phyloP scores from a whole-genome alignment of 2,888 invertebrate genomes.

The Augiades crinisus region DNA sequence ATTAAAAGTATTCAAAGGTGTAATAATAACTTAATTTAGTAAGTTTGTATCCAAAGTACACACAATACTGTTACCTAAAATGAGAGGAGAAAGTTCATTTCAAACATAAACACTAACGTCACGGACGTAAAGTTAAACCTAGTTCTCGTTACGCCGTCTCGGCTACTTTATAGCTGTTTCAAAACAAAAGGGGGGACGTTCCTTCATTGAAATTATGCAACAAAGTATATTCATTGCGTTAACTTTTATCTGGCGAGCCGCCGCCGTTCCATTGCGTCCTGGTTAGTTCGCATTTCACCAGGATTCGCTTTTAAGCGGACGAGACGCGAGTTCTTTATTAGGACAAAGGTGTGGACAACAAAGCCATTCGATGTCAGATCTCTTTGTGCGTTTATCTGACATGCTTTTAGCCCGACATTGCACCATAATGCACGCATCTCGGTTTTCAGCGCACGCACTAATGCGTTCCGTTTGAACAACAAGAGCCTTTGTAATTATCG shows the following conservation, averaged over 20 bases:
- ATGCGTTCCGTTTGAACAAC: conserved; percentile 18
- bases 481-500: conserved; percentile 17
- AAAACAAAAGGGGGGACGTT: background rate
- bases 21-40: conserved; percentile 1
- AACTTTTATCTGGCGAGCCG: background rate
- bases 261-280: background rate
- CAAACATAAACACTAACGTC: conserved; percentile 13
- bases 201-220: conserved; percentile 1
- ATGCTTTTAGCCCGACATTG: conserved; percentile 13
- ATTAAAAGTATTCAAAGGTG: conserved; percentile 3
- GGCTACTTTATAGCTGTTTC: background rate
- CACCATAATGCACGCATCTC: conserved; percentile 16
- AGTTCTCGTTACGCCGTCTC: background rate
- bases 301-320: conserved; percentile 3
- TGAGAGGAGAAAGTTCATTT: conserved; percentile 17
- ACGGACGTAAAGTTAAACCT: background rate
- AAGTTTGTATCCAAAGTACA: background rate
- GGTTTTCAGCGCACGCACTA: conserved; percentile 20
- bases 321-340: conserved; percentile 5
- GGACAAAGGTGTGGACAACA: conserved; percentile 10
- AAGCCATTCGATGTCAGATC: conserved; percentile 6
- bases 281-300: background rate
- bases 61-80: conserved; percentile 16
- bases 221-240: conserved; percentile 4
- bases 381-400: conserved; percentile 9